These are phyloP conservation scores for Diacarnus erythraeanus DNA, from an alignment of 37 sponge, comb jelly and placozoan species.

Conservation along the genomic window DNA sequence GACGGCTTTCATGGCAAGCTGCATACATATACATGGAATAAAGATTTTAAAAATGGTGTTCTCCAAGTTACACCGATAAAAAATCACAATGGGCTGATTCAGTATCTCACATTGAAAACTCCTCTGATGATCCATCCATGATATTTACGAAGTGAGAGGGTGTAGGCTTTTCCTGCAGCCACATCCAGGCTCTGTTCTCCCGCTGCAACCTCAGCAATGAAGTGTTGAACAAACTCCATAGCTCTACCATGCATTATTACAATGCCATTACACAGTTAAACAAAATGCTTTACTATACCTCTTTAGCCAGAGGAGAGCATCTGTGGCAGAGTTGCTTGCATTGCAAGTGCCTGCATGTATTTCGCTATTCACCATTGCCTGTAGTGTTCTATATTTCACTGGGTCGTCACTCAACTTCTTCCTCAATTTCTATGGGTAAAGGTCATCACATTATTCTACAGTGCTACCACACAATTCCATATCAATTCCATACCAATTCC, in stretches of 20 bases:
- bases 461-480: no score
- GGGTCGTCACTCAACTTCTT: conserved; percentile 50
- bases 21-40: neutral
- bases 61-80: no score
- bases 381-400: conserved; percentile 53
- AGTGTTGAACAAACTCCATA: conserved; percentile 76
- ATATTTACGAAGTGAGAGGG: conserved; percentile 45
- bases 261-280: no score
- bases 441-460: no score
- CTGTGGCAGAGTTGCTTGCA: conserved; percentile 67
- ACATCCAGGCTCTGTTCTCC: conserved; percentile 76
- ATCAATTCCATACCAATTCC: no score
- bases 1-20: conserved; percentile 75
- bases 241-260: no score
- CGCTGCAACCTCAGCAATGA: conserved; percentile 57
- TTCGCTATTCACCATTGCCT: conserved; percentile 65
- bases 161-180: conserved; percentile 84
- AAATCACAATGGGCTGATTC: neutral
- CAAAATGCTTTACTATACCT: no score
- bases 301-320: conserved; percentile 86
- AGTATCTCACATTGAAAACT: conserved; percentile 65
- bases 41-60: neutral
- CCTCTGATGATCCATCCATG: conserved; percentile 87
- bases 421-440: conserved; percentile 69
- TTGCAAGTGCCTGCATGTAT: conserved; percentile 43